A percentile compares a stretch with the other conserved stretches of the same genome.
phyloP scores from a whole-genome alignment of 2,113 vertebrate genomes.

The Centrocercus urophasianus region DNA sequence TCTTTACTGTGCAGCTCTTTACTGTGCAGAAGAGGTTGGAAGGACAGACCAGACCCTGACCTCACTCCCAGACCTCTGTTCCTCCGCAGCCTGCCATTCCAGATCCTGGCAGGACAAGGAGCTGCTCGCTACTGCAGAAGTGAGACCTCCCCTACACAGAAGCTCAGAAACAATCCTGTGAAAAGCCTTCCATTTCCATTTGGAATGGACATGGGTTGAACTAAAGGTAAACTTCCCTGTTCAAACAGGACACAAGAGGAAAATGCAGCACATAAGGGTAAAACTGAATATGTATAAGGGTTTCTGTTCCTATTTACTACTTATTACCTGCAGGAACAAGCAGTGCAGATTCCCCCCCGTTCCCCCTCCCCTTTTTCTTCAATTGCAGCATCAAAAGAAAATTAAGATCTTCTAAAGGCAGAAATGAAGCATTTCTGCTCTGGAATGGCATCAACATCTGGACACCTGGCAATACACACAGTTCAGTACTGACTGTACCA shows the following conservation, averaged over 20 bases:
- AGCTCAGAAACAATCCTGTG: not conserved
- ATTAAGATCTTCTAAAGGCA: not conserved
- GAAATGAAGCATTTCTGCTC: not conserved
- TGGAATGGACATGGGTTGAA: not conserved
- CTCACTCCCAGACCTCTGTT: not conserved
- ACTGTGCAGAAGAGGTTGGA: not conserved
- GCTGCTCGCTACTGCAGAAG: not conserved
- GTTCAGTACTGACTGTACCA: not conserved
- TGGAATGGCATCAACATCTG: conserved; percentile 1
- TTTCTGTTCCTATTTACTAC: not conserved
- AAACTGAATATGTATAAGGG: not conserved
- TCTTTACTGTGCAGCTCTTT: not conserved
- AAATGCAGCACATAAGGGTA: conserved; percentile 7
- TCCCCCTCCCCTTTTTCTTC: not conserved
- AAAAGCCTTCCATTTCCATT: not conserved
- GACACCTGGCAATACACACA: conserved; percentile 3
- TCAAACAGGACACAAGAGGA: not conserved
- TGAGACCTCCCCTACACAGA: not conserved
- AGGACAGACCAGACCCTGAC: not conserved
- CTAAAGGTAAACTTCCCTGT: not conserved
- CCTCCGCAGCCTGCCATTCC: not conserved
- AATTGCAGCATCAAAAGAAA: conserved; percentile 21
- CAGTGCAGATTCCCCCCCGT: not conserved
- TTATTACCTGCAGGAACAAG: conserved; percentile 6
- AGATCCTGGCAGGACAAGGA: not conserved